Conservation (phyloP, 2,797 vertebrate genomes). For the Setipinna tenuifilis region DNA sequence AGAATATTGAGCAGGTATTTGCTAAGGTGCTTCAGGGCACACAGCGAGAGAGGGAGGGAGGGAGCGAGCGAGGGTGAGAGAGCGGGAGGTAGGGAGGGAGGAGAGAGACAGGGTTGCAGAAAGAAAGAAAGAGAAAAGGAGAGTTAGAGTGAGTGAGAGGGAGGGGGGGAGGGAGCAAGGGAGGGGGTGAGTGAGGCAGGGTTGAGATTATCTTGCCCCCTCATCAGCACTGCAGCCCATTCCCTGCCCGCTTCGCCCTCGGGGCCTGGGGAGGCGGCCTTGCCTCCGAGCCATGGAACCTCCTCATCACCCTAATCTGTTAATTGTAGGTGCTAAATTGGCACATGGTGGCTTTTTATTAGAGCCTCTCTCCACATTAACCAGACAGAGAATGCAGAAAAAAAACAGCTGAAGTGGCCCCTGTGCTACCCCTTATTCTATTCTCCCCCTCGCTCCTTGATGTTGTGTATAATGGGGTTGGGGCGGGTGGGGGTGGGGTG, state of each 20-base stretch:
- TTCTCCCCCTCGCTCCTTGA: constrained; percentile 51
- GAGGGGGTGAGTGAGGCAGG: constrained; percentile 30
- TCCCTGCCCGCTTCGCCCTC: constrained; percentile 63
- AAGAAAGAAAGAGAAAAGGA: constrained; percentile 8
- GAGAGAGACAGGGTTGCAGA: constrained; percentile 49
- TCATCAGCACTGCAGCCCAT: constrained; percentile 76
- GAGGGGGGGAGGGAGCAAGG: background rate
- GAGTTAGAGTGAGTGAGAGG: constrained; percentile 43
- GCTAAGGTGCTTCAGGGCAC: constrained; percentile 83
- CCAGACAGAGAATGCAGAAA: constrained; percentile 79
- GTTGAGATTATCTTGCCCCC: constrained; percentile 83
- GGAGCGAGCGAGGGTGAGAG: constrained; percentile 42
- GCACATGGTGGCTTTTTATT: constrained; percentile 89
- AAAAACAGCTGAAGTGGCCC: constrained; percentile 71
- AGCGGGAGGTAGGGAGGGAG: constrained; percentile 59
- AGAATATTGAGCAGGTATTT: constrained; percentile 89
- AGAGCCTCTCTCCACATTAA: constrained; percentile 80
- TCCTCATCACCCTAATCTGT: constrained; percentile 89
- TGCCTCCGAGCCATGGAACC: constrained; percentile 77
- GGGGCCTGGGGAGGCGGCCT: constrained; percentile 75
- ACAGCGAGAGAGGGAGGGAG: constrained; percentile 46
- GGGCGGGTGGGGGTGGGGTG: background rate
- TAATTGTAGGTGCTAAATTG: constrained; percentile 89
- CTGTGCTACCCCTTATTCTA: constrained; percentile 47
- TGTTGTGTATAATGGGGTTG: constrained; percentile 50